Base-by-base conservation (phyloP, 2,888 invertebrate genomes). In the Andrena marginata region DNA sequence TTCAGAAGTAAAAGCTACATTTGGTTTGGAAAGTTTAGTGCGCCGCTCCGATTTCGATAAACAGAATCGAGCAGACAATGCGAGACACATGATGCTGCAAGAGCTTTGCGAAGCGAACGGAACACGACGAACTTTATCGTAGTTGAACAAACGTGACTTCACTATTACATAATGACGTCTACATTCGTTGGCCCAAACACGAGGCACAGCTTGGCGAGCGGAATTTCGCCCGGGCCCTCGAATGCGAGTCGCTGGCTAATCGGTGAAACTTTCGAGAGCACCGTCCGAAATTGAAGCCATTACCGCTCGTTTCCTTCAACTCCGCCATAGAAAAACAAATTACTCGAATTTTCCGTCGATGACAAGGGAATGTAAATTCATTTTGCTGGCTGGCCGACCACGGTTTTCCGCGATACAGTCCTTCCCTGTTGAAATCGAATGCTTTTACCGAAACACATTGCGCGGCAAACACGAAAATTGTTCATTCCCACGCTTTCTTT, bases 181-280 rank as follows among this genome's bases (percentile, higher is more conserved):
- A 62, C 62, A 54, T 64, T 64, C 63, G 63, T 76, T 63, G 13
- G 35, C 4, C 23, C 10, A 64, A 31, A 48, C 63, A 16, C 2
- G 23, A 8, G 42, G 20, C 23, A 29, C 7, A 48, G 48, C 16
- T 48, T 56, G 56, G 56, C 56, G 23, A 56, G 23, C 10, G 42
- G 42, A 35, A 78, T 29, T 60, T 51, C 13, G 2, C 20, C 33
- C n/a, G 31, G 13, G 29, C 8, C 29, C 62, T 10, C 42, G 42
- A 48, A n/a, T 5, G 49, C 42, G 49, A 71, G 49, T 49, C 70
- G 4, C 23, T 35, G 60, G 65, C 54, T 77, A 80, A 80, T 77
- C 78, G 78, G 4, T 29, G 62, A 72, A 80, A 80, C 73, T 80
- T 78, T 78, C 67, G 33, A 2, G 54, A 13, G 35, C 33, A 4